Base-by-base conservation (phyloP, 1,140 invertebrate genomes). In the Branchinecta lindahli region DNA sequence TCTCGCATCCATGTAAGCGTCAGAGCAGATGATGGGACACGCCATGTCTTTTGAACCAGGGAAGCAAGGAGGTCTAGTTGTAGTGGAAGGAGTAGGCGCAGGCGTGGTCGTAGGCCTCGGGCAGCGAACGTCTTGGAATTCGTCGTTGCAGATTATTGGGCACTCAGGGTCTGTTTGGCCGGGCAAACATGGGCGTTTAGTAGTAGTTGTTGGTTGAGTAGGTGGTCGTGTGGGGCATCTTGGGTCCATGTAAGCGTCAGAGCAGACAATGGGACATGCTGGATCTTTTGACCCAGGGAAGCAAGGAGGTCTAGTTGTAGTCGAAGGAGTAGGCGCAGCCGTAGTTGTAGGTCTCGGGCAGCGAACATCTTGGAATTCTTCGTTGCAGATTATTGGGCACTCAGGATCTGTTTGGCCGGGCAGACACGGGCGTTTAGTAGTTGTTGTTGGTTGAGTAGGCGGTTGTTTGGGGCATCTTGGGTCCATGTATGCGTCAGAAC, bases 391-490 rank as follows among this genome's bases (percentile, higher is more conserved):
- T 12, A 61, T 61, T 20, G 52, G 52, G 18, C 52, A 61, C 18
- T 61, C 52, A 61, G 52, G 52, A 61, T 61, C 52, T 61, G 52
- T 61, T 61, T 61, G 52, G 18, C 52, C 52, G 18, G 52, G 52
- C 12, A 61, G 6, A 20, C 52, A 61, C 4, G 52, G 18, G 12
- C 18, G 12, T 20, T 61, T 61, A 15, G 52, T 61, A 15, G 52
- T 12, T 61, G 52, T 12, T 61, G 52, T 61, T 61, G 52, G 6
- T 61, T 12, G 52, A 15, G 52, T 61, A 61, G 52, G 12, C 18
- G 18, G 12, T 15, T 2, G 52, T 33, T 33, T 33, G 12, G 52
- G 52, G 6, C 52, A 61, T 20, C 52, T 61, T 20, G 12, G 12
- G 18, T 61, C 52, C 18, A 12, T 61, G 18, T 15, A 61, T 3